Percentiles rank a stretch among this genome's conserved stretches.
phyloP scores from a whole-genome alignment of 2,113 vertebrate species.

The Furnarius figulus region DNA sequence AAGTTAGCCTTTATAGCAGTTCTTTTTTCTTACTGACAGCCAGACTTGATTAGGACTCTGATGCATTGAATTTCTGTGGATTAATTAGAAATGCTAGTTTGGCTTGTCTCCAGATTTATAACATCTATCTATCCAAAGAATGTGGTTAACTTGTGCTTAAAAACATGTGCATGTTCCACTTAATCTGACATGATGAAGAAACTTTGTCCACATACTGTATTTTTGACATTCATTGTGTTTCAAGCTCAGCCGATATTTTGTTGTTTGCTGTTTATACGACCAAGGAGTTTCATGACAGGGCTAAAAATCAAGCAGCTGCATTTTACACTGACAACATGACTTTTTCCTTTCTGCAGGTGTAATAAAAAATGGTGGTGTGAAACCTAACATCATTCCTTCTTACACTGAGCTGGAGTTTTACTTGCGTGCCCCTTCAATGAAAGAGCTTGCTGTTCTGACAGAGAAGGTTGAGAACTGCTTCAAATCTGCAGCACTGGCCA shows the following conservation, averaged over 20 bases:
- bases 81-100: background rate
- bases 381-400: slow-evolving; percentile 89
- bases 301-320: background rate
- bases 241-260: background rate
- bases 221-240: background rate
- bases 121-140: background rate
- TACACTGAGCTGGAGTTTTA: slow-evolving; percentile 86
- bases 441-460: slow-evolving; percentile 80
- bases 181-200: background rate
- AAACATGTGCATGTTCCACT: background rate
- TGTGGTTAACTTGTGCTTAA: background rate
- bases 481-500: slow-evolving; percentile 84
- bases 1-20: background rate
- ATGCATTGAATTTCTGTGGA: background rate
- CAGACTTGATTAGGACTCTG: background rate
- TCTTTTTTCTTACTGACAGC: background rate
- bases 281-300: background rate
- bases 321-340: background rate
- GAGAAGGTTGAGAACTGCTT: slow-evolving; percentile 87
- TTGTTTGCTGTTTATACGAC: background rate
- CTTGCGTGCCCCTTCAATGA: slow-evolving; percentile 79
- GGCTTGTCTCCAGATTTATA: background rate
- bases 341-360: slow-evolving; percentile 76
- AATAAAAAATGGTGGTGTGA: slow-evolving; percentile 89
- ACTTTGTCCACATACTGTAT: background rate